Base-by-base conservation (phyloP, 2,888 invertebrate species). In the Amblyjoppa fuscipennis region DNA sequence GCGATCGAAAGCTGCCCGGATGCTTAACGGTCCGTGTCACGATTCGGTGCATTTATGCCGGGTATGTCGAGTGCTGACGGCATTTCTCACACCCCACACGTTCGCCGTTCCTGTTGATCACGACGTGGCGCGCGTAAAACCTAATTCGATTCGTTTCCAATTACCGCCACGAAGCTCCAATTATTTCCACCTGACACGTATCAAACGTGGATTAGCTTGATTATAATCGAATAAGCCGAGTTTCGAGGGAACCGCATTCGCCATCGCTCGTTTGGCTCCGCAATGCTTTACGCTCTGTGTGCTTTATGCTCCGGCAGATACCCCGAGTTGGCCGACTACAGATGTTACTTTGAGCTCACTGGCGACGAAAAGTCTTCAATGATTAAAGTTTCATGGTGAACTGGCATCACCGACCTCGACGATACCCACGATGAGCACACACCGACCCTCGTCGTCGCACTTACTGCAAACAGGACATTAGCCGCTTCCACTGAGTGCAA, bases 121-220 rank as follows among this genome's bases (percentile, higher is more conserved):
- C 76, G 82, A 77, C 34, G 41, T 9, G 41, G 41, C 64, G 76
- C 70, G 76, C 76, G 76, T 82, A 77, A 82, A 76, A 76, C 82
- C 76, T 82, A 76, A 82, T 91, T 91, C 91, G 91, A 92, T 91
- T 91, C 88, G 90, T 92, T 91, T 90, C 89, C 90, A 92, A 91
- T 91, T 91, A 91, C 90, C 87, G 87, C 76, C 76, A 70, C 82
- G 88, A 87, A 86, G 84, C 89, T 90, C 88, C 91, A 91, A 92
- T 92, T 90, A 92, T 91, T 90, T 90, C 90, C 93, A 93, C 90
- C 92, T 92, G 93, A 89, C 92, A 90, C 92, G 91, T 90, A 93
- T 93, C 91, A 91, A 92, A 93, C 89, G 92, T 91, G 89, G 92
- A 92, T 93, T 92, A 92, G 91, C 91, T 91, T 91, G 92, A 93